phyloP scores from a whole-genome alignment of 2,888 invertebrate genomes.

The Leucophenga maculata region DNA sequence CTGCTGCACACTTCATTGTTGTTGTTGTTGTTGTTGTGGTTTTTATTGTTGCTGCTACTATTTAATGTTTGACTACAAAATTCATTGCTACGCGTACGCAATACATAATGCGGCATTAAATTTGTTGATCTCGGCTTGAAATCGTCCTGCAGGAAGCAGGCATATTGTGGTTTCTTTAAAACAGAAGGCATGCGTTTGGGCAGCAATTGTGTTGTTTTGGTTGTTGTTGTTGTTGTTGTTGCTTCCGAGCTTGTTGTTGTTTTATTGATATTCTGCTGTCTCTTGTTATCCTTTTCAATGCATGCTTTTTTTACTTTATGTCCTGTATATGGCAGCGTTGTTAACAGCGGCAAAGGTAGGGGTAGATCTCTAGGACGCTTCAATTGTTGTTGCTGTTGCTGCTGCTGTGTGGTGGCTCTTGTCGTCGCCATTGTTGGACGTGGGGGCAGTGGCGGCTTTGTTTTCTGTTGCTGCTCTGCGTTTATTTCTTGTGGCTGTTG shows the following conservation, averaged over 20 bases:
- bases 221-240: constrained; percentile 25
- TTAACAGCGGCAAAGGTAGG: too few relatives aligned
- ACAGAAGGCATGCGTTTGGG: constrained; percentile 52
- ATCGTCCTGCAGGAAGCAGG: constrained; percentile 62
- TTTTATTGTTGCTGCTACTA: constrained; percentile 16
- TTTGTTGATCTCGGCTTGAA: neutral
- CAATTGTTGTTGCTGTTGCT: constrained; percentile 9
- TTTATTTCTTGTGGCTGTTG: neutral
- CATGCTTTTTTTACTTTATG: too few relatives aligned
- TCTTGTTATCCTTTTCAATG: neutral
- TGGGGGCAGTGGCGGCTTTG: neutral
- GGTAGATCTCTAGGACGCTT: neutral
- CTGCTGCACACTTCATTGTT: constrained; percentile 23
- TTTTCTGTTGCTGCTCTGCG: neutral
- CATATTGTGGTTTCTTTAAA: constrained; percentile 68
- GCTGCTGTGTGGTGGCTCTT: neutral
- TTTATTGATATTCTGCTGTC: constrained; percentile 8
- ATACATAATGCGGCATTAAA: constrained; percentile 22
- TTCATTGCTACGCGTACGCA: constrained; percentile 52
- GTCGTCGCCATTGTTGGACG: neutral
- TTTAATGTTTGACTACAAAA: constrained; percentile 29
- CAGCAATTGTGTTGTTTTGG: constrained; percentile 22
- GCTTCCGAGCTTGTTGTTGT: constrained; percentile 29
- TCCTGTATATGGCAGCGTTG: too few relatives aligned
- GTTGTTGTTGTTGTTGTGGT: constrained; percentile 21